phyloP scores from a whole-genome alignment of 2,888 invertebrate species.

The Cosmia trapezina region DNA sequence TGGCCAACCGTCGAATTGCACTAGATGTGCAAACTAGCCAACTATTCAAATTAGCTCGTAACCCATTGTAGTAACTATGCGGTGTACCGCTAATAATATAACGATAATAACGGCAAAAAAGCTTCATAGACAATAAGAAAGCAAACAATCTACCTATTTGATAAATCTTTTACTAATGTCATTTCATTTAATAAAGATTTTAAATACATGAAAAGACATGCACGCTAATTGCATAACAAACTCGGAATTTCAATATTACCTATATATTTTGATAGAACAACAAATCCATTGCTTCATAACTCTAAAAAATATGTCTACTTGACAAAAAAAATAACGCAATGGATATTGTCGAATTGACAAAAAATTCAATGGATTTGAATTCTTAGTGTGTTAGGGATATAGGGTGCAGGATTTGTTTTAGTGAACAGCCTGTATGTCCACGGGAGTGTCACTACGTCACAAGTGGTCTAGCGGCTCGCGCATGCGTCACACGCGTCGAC shows the following conservation, averaged over 20 bases:
- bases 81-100: constrained; percentile 61
- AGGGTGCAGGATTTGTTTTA: background rate
- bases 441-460: constrained; percentile 78
- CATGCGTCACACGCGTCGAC: constrained; percentile 68
- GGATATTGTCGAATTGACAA: background rate
- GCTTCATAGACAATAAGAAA: constrained; percentile 41
- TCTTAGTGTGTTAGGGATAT: too few relatives aligned
- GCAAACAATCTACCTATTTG: constrained; percentile 5
- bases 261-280: background rate
- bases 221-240: background rate
- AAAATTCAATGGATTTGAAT: background rate
- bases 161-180: background rate
- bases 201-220: background rate
- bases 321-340: background rate
- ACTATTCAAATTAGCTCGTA: constrained; percentile 55
- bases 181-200: background rate
- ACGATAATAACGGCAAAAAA: constrained; percentile 50
- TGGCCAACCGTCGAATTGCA: constrained; percentile 51
- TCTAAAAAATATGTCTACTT: background rate
- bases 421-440: constrained; percentile 56
- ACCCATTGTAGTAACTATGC: constrained; percentile 61
- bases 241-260: background rate
- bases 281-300: too few relatives aligned
- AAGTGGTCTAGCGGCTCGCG: constrained; percentile 67
- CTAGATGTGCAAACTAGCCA: constrained; percentile 66